phyloP scores from a whole-genome alignment of 2,888 invertebrate species.

The Epiblema foenella region DNA sequence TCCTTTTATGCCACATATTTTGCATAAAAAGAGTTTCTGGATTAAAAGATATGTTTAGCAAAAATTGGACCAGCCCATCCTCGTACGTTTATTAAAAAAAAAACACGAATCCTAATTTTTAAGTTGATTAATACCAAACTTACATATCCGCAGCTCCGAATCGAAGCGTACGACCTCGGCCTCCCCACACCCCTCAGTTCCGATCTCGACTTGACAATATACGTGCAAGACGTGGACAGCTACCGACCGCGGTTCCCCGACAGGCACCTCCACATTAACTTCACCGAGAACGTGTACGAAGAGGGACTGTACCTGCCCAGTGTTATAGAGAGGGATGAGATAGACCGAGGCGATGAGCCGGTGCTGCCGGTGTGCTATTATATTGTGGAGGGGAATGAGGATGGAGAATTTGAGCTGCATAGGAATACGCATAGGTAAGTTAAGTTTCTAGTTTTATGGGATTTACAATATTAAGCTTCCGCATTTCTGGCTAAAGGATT shows the following conservation, averaged over 20 bases:
- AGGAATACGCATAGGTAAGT: conserved; percentile 89
- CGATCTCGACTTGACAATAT: conserved; percentile 94
- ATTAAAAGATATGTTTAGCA: too few species aligned
- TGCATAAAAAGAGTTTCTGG: too few species aligned
- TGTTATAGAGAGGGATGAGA: conserved; percentile 93
- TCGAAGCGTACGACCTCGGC: conserved; percentile 96
- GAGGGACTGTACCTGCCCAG: conserved; percentile 89
- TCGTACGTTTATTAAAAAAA: too few species aligned
- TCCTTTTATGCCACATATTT: too few species aligned
- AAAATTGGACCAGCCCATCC: too few species aligned
- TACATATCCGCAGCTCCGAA: conserved; percentile 87
- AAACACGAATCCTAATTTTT: neutral
- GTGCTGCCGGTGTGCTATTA: conserved; percentile 96
- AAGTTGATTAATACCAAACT: conserved; percentile 3
- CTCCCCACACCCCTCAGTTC: conserved; percentile 94
- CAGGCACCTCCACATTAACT: conserved; percentile 88
- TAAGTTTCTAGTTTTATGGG: conserved; percentile 62
- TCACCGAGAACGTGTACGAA: conserved; percentile 86
- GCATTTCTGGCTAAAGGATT: neutral
- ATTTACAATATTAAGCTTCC: too few species aligned
- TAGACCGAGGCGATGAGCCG: conserved; percentile 92
- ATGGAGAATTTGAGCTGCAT: conserved; percentile 89
- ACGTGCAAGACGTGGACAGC: conserved; percentile 95
- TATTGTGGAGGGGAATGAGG: conserved; percentile 93
- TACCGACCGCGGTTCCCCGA: conserved; percentile 94